These are phyloP conservation scores for Hypsibius dujardini DNA, from an alignment of 1,140 invertebrate genomes.

Conservation along the genomic window DNA sequence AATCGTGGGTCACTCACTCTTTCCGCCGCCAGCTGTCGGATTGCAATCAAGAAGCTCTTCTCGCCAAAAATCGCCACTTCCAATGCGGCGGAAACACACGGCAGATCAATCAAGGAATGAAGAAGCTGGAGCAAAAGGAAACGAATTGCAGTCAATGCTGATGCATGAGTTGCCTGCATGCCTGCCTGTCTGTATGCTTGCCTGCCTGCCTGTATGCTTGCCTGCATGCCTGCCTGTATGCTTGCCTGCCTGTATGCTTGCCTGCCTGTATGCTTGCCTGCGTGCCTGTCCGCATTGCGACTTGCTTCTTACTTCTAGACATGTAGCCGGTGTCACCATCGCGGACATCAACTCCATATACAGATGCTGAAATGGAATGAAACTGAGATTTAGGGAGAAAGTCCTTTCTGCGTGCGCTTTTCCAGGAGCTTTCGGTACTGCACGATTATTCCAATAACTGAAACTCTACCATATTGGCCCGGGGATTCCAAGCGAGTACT, in stretches of 20 bases:
- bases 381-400: too few relatives aligned
- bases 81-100: constrained; percentile 3
- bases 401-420: too few relatives aligned
- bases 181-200: too few relatives aligned
- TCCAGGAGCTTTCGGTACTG: too few relatives aligned
- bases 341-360: background rate
- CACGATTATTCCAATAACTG: too few relatives aligned
- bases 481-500: constrained; percentile 7
- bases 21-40: background rate
- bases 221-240: too few relatives aligned
- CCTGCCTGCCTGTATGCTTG: too few relatives aligned
- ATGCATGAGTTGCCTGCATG: too few relatives aligned
- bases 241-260: too few relatives aligned
- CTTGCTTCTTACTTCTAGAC: background rate
- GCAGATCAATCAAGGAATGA: constrained; percentile 6
- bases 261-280: too few relatives aligned
- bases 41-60: background rate
- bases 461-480: background rate
- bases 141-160: too few relatives aligned
- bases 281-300: background rate
- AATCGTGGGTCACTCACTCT: background rate
- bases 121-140: background rate
- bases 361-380: background rate
- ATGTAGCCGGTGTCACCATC: background rate
- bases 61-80: background rate